Conservation (phyloP, 2,113 vertebrate species). For the Apaloderma vittatum region DNA sequence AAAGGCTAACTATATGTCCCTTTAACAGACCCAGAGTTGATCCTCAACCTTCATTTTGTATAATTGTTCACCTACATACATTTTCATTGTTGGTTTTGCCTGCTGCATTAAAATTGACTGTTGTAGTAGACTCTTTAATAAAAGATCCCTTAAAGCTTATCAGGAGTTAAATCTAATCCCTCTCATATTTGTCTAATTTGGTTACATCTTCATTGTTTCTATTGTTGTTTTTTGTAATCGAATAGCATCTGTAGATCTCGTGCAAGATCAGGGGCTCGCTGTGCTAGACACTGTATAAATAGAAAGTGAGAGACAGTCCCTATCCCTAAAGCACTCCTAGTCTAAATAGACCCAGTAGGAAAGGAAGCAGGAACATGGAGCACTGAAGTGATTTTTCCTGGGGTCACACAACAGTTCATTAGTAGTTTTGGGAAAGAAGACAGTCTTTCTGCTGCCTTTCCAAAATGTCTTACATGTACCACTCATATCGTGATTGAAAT, state of each 20-base stretch:
- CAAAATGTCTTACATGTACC: not conserved
- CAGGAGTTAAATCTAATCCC: not conserved
- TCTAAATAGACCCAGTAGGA: constrained; percentile 41
- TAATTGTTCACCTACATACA: not conserved
- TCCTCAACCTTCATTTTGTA: not conserved
- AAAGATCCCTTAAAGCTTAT: not conserved
- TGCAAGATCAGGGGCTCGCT: not conserved
- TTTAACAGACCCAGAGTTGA: not conserved
- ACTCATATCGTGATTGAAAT: not conserved
- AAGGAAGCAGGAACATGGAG: not conserved
- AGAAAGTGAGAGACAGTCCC: constrained; percentile 35
- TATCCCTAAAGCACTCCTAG: constrained; percentile 5
- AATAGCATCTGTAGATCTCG: not conserved
- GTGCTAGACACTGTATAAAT: constrained; percentile 42
- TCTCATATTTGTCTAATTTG: not conserved
- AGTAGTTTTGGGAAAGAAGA: not conserved
- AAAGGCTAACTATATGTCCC: not conserved
- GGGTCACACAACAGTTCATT: not conserved
- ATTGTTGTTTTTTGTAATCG: constrained; percentile 30
- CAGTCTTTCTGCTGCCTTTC: not conserved
- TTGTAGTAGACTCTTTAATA: not conserved
- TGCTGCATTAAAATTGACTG: not conserved
- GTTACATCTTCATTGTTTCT: not conserved
- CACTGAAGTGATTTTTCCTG: not conserved
- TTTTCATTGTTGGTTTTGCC: not conserved